Base-by-base conservation (phyloP, 2,797 vertebrate species). In the Chelon labrosus region DNA sequence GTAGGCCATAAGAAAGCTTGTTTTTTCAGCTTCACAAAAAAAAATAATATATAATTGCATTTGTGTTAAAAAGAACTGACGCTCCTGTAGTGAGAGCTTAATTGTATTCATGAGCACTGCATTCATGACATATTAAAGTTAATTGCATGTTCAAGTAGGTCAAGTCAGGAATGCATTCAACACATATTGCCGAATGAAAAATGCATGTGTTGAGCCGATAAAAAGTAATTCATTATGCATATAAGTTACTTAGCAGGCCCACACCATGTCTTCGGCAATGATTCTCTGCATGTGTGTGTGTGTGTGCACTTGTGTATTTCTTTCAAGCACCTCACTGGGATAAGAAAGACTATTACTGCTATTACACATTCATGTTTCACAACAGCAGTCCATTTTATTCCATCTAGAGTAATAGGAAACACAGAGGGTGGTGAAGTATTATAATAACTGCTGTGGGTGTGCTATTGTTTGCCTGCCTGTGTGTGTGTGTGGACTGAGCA, bases 141-240 rank as follows among this genome's bases (percentile, higher is more conserved):
- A 35, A 35, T 1, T 35, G 31, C 31, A 35, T 35, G 12, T 47
- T 51, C 16, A 77, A 75, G 70, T 75, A 64, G 67, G 70, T 74
- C 80, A 72, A 63, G 41, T 25, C 5, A 65, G 20, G 38, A 46
- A 61, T 70, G 56, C n/a, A 17, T 58, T 59, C 41, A 71, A 62
- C 53, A 68, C 50, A 76, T 54, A 66, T 35, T 35, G 16, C 38
- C 50, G 11, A 31, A 69, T 84, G 17, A 80, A 88, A 72, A 49
- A 80, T 73, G 7, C 22, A 88, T 77, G 60, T 31, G 41, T 44
- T 76, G 16, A 66, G 61, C 25, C 51, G 38, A 10, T 61, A 44
- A 57, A 80, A 76, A 46, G 2, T 6, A 0, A 61, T 77, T 16
- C 46, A 71, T 77, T 73, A 82, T 79, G 31, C 51, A 78, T 73